Conservation (phyloP, 2,113 vertebrate species). For the Notothenia coriiceps region DNA sequence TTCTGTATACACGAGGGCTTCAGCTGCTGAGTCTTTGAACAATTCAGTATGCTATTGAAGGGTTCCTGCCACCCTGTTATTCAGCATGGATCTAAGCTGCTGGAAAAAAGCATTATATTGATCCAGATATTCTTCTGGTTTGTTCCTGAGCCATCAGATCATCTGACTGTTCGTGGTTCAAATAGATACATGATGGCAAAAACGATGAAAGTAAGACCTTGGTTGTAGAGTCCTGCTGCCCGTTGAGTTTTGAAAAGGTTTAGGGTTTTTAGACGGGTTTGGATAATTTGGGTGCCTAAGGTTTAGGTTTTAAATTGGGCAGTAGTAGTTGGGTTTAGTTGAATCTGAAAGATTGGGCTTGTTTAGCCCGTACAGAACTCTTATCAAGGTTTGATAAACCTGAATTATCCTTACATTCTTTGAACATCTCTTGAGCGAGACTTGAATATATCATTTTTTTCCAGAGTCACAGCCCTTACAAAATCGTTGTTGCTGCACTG, state of each 20-base stretch:
- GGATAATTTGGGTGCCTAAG: neutral
- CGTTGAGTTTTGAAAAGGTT: neutral
- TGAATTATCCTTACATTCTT: conserved; percentile 4
- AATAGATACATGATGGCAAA: neutral
- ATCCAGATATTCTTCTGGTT: too few relatives aligned
- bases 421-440: neutral
- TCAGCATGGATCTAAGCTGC: too few relatives aligned
- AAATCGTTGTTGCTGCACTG: neutral
- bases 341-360: neutral
- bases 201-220: neutral
- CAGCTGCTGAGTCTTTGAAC: too few relatives aligned
- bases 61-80: too few relatives aligned
- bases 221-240: neutral
- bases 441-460: neutral
- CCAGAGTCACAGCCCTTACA: neutral
- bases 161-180: too few relatives aligned
- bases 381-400: neutral
- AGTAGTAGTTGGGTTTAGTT: neutral
- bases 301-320: neutral
- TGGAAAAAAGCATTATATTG: too few relatives aligned
- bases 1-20: too few relatives aligned
- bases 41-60: too few relatives aligned
- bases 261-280: neutral
- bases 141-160: too few relatives aligned
- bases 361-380: neutral